Conservation (phyloP, 2,888 invertebrate genomes). For the Silvanus unidentatus region DNA sequence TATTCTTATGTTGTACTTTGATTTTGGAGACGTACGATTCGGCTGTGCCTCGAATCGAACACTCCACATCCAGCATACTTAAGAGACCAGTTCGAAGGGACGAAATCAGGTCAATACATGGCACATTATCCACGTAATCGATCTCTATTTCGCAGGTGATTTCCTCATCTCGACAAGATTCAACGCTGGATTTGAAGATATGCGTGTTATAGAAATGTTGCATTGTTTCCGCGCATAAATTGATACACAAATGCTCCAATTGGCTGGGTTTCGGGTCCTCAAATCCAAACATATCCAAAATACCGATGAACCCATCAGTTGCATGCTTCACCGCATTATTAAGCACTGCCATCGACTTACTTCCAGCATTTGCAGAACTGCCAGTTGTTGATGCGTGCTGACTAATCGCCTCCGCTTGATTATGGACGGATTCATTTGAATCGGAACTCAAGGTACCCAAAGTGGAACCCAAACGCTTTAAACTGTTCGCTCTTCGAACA, state of each 20-base stretch:
- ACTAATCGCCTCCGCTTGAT: constrained; percentile 77
- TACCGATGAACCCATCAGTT: constrained; percentile 91
- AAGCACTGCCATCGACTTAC: constrained; percentile 85
- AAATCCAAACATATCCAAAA: constrained; percentile 95
- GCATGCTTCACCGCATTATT: constrained; percentile 90
- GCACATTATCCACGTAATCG: constrained; percentile 92
- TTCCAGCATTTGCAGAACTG: constrained; percentile 61
- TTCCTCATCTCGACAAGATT: constrained; percentile 90
- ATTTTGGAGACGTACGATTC: constrained; percentile 78
- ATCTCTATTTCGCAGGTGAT: constrained; percentile 85
- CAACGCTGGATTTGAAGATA: constrained; percentile 89
- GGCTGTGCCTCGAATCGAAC: constrained; percentile 74
- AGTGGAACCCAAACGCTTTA: constrained; percentile 79
- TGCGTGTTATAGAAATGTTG: constrained; percentile 97
- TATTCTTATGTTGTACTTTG: constrained; percentile 74
- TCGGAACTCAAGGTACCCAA: constrained; percentile 81
- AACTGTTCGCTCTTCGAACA: constrained; percentile 85
- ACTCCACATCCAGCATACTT: constrained; percentile 88
- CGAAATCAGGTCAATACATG: constrained; percentile 91
- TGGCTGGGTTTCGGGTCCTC: constrained; percentile 87
- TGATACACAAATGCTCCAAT: constrained; percentile 89
- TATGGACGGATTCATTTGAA: constrained; percentile 86
- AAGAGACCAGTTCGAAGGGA: constrained; percentile 86
- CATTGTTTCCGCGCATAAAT: constrained; percentile 94
- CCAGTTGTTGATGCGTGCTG: constrained; percentile 81